These are phyloP conservation scores for Temnothorax nylanderi DNA, from an alignment of 1,140 invertebrate species.

Conservation along the genomic window DNA sequence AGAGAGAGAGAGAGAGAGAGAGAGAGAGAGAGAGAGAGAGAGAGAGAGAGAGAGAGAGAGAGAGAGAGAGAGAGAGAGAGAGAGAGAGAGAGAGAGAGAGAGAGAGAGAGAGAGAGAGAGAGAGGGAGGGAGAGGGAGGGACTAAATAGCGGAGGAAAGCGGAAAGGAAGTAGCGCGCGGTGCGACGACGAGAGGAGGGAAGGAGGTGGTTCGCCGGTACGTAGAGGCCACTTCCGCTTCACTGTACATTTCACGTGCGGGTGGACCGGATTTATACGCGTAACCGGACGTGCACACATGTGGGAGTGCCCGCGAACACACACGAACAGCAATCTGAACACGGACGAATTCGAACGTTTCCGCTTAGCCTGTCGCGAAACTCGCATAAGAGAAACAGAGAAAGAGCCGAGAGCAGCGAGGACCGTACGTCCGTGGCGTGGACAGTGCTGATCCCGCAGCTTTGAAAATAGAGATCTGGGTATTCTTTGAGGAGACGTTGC, in stretches of 20 bases:
- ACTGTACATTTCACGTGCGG: constrained; percentile 68
- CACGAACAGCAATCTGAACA: constrained; percentile 14
- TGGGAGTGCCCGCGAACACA: constrained; percentile 7
- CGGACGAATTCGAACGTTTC: constrained; percentile 55
- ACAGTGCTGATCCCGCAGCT: constrained; percentile 60
- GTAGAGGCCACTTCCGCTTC: constrained; percentile 63
- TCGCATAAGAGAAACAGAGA: constrained; percentile 33
- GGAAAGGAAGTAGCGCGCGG: constrained; percentile 44
- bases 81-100: constrained; percentile 7
- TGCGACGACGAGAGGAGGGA: neutral
- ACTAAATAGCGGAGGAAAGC: constrained; percentile 52
- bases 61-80: neutral
- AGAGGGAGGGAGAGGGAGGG: constrained; percentile 3
- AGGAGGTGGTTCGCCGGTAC: constrained; percentile 35
- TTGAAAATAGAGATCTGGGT: constrained; percentile 54
- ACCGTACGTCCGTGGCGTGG: constrained; percentile 38
- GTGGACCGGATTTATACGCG: constrained; percentile 66
- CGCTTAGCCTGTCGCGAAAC: constrained; percentile 47
- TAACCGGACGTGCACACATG: constrained; percentile 56
- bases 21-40: neutral
- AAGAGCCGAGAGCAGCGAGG: constrained; percentile 20
- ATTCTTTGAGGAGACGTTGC: constrained; percentile 44
- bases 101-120: neutral
- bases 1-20: neutral
- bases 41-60: neutral